Conservation (phyloP, 2,113 vertebrate genomes). For the Crotalus viridis region DNA sequence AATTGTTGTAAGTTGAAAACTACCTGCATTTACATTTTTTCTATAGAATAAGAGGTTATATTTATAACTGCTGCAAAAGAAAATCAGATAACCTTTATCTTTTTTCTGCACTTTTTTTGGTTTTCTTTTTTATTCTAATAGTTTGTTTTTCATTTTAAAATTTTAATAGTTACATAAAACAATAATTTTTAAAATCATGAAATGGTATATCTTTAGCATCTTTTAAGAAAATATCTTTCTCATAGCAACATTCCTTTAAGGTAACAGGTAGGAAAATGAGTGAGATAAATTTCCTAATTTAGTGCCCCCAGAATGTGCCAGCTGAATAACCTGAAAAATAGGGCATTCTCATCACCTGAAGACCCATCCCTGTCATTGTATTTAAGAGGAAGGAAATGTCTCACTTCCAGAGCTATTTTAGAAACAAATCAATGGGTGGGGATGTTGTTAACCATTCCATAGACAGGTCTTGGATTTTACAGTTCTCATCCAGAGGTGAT, state of each 20-base stretch:
- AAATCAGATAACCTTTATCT: background rate
- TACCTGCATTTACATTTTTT: background rate
- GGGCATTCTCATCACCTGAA: slow-evolving; percentile 57
- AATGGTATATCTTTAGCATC: background rate
- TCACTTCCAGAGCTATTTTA: slow-evolving; percentile 73
- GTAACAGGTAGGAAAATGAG: slow-evolving; percentile 8
- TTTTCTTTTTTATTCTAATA: background rate
- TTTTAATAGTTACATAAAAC: background rate
- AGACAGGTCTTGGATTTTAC: background rate
- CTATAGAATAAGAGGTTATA: background rate
- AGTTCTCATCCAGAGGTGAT: background rate
- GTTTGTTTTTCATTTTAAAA: background rate
- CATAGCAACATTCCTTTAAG: background rate
- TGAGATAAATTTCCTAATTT: background rate
- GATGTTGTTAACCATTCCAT: slow-evolving; percentile 12
- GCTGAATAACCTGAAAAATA: slow-evolving; percentile 43
- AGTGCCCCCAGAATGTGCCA: background rate
- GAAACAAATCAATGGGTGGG: slow-evolving; percentile 61
- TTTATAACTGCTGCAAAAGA: background rate
- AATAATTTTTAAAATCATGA: background rate
- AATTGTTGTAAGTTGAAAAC: background rate
- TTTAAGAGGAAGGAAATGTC: slow-evolving; percentile 72
- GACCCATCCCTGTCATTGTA: slow-evolving; percentile 64
- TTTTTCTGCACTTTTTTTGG: background rate
- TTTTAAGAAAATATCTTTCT: background rate